phyloP scores from a whole-genome alignment of 2,888 invertebrate species.

The Molanna angustata region DNA sequence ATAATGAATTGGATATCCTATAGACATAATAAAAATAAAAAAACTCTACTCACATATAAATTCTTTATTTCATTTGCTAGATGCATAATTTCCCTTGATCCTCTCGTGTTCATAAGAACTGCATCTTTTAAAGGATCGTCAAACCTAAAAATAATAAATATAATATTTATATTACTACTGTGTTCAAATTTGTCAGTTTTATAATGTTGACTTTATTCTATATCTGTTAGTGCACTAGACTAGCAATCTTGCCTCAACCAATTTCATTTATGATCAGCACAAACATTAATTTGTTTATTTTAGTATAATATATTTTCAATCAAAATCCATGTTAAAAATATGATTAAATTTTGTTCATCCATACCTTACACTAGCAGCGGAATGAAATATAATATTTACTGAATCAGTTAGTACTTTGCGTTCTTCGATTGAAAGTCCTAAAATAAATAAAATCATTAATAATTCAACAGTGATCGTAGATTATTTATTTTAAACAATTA shows the following conservation, averaged over 20 bases:
- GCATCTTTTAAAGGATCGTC: slow-evolving; percentile 72
- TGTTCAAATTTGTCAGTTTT: too few species aligned
- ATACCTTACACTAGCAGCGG: slow-evolving; percentile 74
- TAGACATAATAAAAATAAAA: too few species aligned
- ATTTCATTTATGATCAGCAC: too few species aligned
- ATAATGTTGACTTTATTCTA: too few species aligned
- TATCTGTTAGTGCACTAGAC: too few species aligned
- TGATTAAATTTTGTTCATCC: too few species aligned
- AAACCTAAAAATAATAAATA: slow-evolving; percentile 56
- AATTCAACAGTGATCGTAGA: slow-evolving; percentile 1
- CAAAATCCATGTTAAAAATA: too few species aligned
- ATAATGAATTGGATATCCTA: too few species aligned
- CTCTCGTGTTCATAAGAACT: slow-evolving; percentile 61
- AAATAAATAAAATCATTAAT: slow-evolving; percentile 18
- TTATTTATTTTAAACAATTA: not conserved
- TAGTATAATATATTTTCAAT: too few species aligned
- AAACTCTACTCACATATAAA: slow-evolving; percentile 47
- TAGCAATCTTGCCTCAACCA: too few species aligned
- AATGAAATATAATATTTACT: slow-evolving; percentile 70
- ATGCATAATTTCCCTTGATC: slow-evolving; percentile 62
- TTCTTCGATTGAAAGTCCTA: slow-evolving; percentile 55
- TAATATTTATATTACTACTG: not conserved
- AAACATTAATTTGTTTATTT: too few species aligned
- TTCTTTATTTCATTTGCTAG: slow-evolving; percentile 57
- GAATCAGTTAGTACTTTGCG: slow-evolving; percentile 53